These are phyloP conservation scores for Sprattus sprattus DNA, from an alignment of 2,113 vertebrate species.

Conservation along the genomic window DNA sequence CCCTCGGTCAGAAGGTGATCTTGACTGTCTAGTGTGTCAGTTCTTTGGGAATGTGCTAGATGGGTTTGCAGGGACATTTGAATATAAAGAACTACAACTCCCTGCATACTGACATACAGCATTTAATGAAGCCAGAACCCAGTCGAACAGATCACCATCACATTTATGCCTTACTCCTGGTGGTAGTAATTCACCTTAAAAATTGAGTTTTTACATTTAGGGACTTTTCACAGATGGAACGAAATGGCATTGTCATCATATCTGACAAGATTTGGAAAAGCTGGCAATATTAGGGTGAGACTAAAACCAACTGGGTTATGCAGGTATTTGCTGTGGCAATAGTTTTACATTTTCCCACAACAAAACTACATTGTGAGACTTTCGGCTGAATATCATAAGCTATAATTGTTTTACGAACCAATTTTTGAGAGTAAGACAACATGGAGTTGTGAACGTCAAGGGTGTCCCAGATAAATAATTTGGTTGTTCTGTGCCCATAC, in stretches of 20 bases:
- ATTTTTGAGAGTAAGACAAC: too few species aligned
- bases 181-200: not conserved
- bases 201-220: not conserved
- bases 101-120: not conserved
- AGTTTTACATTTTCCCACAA: not conserved
- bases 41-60: not conserved
- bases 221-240: not conserved
- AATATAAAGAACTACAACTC: too few species aligned
- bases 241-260: not conserved
- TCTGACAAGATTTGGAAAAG: not conserved
- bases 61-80: not conserved
- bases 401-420: too few species aligned
- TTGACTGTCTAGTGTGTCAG: not conserved
- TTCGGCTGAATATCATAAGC: not conserved
- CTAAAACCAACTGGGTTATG: not conserved
- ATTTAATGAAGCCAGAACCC: not conserved
- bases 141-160: not conserved
- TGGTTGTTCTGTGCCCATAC: too few species aligned
- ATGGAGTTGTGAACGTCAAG: too few species aligned
- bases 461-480: too few species aligned
- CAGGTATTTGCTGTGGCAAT: not conserved
- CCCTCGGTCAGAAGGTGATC: not conserved
- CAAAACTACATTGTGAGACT: not conserved
- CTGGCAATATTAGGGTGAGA: not conserved
- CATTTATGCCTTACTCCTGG: not conserved